A percentile compares a stretch with the other conserved stretches of the same genome.
These are phyloP conservation scores for Bagarius yarrelli DNA, from an alignment of 2,113 vertebrate genomes.

Conservation along the genomic window DNA sequence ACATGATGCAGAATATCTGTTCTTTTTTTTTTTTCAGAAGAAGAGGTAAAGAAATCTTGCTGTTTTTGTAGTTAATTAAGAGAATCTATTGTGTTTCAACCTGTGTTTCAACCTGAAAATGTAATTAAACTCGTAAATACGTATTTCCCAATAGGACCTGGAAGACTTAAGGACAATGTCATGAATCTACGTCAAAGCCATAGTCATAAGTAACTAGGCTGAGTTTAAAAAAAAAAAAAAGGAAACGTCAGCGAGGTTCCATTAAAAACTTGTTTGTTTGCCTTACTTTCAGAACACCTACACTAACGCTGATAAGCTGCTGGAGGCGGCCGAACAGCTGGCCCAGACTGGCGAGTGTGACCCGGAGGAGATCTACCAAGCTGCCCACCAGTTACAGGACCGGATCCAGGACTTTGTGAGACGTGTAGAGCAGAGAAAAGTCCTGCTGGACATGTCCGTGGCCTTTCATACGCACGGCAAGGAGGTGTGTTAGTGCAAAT, in stretches of 20 bases:
- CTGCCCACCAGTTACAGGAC: constrained; percentile 94
- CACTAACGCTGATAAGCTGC: constrained; percentile 93
- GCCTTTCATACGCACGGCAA: constrained; percentile 97
- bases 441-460: constrained; percentile 96
- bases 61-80: too few relatives aligned
- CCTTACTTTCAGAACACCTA: constrained; percentile 84
- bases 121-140: too few relatives aligned
- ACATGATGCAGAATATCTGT: too few relatives aligned
- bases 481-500: constrained; percentile 73
- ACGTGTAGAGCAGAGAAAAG: constrained; percentile 95
- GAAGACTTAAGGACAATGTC: too few relatives aligned
- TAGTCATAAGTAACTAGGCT: too few relatives aligned
- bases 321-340: constrained; percentile 95
- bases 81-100: too few relatives aligned
- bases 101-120: too few relatives aligned
- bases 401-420: constrained; percentile 96
- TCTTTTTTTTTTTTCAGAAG: too few relatives aligned
- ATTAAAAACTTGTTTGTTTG: not conserved
- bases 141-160: too few relatives aligned
- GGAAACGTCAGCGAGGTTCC: not conserved
- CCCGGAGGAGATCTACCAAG: constrained; percentile 97
- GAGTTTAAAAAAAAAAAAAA: too few relatives aligned
- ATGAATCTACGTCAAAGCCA: too few relatives aligned
- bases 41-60: too few relatives aligned
- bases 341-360: constrained; percentile 97